Evolutionary conservation across 1,140 invertebrate genomes (phyloP).

Genomic region (Philotrypesis tridentata): DNA sequence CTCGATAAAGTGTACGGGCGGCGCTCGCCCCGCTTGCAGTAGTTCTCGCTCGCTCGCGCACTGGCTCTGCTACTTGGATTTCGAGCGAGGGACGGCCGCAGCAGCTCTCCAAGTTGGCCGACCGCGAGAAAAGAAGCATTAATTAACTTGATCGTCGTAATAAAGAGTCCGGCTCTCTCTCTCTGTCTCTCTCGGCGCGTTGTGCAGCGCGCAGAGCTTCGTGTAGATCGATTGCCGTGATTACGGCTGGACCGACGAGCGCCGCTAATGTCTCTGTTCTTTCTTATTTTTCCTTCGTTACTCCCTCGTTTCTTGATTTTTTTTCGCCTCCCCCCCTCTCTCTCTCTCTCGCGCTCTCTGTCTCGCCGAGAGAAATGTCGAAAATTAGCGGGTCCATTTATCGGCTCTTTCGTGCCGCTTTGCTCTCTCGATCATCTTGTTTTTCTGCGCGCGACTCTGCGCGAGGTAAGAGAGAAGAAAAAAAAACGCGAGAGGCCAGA

Average conservation of each 20-base stretch:
- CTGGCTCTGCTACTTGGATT: not conserved
- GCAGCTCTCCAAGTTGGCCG: not conserved
- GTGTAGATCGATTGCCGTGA: constrained; percentile 1
- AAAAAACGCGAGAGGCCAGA: too few relatives aligned
- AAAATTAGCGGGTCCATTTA: not conserved
- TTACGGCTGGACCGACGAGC: not conserved
- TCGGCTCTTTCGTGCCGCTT: not conserved
- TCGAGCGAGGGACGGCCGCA: not conserved
- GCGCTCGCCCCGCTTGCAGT: too few relatives aligned
- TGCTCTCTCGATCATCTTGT: not conserved
- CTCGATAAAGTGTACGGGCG: not conserved
- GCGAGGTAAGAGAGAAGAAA: too few relatives aligned
- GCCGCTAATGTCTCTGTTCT: not conserved
- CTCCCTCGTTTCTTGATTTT: too few relatives aligned
- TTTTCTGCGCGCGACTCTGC: too few relatives aligned
- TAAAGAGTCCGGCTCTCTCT: constrained; percentile 1
- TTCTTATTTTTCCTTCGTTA: not conserved
- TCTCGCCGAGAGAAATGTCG: not conserved
- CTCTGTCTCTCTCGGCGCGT: not conserved
- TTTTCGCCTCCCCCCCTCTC: too few relatives aligned
- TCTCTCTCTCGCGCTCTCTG: not conserved
- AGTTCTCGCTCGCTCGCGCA: too few relatives aligned
- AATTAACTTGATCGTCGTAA: constrained; percentile 33
- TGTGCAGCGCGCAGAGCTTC: not conserved
- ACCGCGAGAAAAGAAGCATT: constrained; percentile 20